Percentiles rank a stretch among this genome's conserved stretches.
Conservation (phyloP, 2,797 vertebrate species). For the Tadarida brasiliensis region DNA sequence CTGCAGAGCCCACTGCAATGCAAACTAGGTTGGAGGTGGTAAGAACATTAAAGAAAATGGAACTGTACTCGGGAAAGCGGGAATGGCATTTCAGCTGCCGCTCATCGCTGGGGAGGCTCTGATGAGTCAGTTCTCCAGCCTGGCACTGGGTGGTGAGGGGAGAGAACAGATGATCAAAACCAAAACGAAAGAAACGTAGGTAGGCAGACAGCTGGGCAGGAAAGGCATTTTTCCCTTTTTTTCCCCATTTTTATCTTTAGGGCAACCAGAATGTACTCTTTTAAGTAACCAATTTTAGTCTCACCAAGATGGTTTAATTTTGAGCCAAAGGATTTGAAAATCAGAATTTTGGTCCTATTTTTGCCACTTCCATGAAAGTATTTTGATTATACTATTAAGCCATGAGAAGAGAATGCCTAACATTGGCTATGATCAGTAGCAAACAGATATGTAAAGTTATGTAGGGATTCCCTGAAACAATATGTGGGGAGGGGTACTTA, state of each 20-base stretch:
- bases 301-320: conserved; percentile 53
- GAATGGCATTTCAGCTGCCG: conserved; percentile 53
- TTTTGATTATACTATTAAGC: neutral
- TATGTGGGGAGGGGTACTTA: neutral
- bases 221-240: neutral
- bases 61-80: conserved; percentile 39
- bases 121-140: conserved; percentile 63
- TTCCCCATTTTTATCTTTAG: neutral
- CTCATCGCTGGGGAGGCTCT: neutral
- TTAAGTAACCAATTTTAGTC: conserved; percentile 41
- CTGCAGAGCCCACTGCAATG: neutral
- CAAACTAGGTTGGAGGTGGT: neutral
- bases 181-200: neutral
- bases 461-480: neutral
- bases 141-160: neutral
- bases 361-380: conserved; percentile 42
- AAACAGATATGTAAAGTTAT: neutral
- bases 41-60: conserved; percentile 4
- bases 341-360: conserved; percentile 53
- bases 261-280: conserved; percentile 26
- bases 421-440: neutral
- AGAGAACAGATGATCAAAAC: conserved; percentile 59
- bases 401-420: neutral
- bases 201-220: conserved; percentile 38
- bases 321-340: conserved; percentile 21